Evolutionary conservation across 2,888 invertebrate genomes (phyloP), one percentile per base, ranked within the genome.

Genomic region (Elegia similella): DNA sequence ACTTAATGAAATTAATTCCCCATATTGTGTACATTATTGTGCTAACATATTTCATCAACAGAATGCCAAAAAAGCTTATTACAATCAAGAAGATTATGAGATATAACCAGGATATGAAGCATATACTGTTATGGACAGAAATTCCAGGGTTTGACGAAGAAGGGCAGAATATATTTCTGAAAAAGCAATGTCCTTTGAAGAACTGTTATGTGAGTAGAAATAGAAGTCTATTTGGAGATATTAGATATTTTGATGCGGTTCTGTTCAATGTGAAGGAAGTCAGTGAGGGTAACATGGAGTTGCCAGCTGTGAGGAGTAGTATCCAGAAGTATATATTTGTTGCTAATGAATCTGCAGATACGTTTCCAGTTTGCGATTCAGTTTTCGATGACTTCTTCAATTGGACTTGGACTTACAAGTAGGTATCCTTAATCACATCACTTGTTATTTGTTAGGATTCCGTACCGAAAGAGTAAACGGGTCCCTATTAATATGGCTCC

Each of bases 401-500:
- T 59, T 89, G 89, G 89, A 87, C 87, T 12, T 89, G 88, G 89
- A 84, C 85, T 0, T 89, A 88, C 64, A 84, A 75, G 87, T 88
- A 69, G 59, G 66, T 54, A 23, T 23, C 23, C 5, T 23, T 23
- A 23, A 23, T 23, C 2, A 23, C 23, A 23, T 23, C 23, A 23
- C 23, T 23, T 23, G 2, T 23, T 23, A 23, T 3, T 23, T n/a
- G n/a, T n/a, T n/a, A n/a, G n/a, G n/a, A n/a, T n/a, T n/a, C n/a
- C n/a, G n/a, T n/a, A n/a, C n/a, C n/a, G n/a, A n/a, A n/a, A n/a
- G n/a, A n/a, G n/a, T n/a, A n/a, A n/a, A n/a, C n/a, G n/a, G n/a
- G n/a, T n/a, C n/a, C n/a, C n/a, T n/a, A n/a, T n/a, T n/a, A n/a
- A n/a, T n/a, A n/a, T n/a, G n/a, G n/a, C n/a, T n/a, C n/a, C n/a